These are phyloP conservation scores for Microcaecilia unicolor DNA, from an alignment of 2,797 vertebrate genomes.

Conservation along the genomic window DNA sequence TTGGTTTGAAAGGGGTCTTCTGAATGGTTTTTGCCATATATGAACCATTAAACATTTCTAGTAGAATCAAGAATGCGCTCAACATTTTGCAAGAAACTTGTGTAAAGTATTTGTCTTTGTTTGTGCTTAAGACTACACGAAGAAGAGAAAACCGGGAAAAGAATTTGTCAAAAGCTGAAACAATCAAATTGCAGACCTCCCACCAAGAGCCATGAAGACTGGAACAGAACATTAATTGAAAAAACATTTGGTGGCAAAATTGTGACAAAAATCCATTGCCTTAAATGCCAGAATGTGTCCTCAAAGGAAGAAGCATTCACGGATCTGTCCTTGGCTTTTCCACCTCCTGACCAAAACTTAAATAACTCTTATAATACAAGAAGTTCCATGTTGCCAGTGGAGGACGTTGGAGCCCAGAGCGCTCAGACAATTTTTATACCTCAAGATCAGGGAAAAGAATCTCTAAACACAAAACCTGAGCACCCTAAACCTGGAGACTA, in stretches of 20 bases:
- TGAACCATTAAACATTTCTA: no score
- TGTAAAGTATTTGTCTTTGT: no score
- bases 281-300: conserved; percentile 59
- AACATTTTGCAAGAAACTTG: no score
- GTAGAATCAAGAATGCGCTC: no score
- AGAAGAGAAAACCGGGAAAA: conserved; percentile 61
- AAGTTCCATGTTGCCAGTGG: conserved; percentile 21
- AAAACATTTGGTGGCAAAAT: conserved; percentile 73
- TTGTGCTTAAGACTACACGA: conserved; percentile 51
- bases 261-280: conserved; percentile 60
- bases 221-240: conserved; percentile 56
- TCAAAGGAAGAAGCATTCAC: conserved; percentile 66
- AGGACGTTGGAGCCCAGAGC: conserved; percentile 21
- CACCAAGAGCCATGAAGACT: conserved; percentile 15
- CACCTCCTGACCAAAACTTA: conserved; percentile 26
- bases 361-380: not conserved
- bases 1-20: no score
- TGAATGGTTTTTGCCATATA: no score
- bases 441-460: conserved; percentile 2
- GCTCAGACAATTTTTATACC: not conserved
- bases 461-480: conserved; percentile 30
- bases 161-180: conserved; percentile 58
- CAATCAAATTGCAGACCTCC: conserved; percentile 36
- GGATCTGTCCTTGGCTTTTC: conserved; percentile 66
- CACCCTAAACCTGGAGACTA: not conserved